These are phyloP conservation scores for Asarcornis scutulata DNA, from an alignment of 2,113 vertebrate genomes.

Conservation along the genomic window DNA sequence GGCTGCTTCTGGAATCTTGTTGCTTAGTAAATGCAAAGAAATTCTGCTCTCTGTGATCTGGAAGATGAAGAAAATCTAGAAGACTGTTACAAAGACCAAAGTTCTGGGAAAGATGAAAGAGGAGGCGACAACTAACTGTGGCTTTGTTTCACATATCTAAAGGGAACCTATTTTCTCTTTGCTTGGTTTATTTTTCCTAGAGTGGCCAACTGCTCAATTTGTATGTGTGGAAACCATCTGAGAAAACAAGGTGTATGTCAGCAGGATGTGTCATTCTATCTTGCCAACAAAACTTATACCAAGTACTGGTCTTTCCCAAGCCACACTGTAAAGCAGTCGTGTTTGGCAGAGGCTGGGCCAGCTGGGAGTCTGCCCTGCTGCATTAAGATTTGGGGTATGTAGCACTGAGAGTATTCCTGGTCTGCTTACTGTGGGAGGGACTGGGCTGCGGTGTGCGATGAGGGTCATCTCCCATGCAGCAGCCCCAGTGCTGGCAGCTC, in stretches of 20 bases:
- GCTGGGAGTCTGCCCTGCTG: background rate
- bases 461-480: background rate
- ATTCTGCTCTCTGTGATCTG: background rate
- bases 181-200: background rate
- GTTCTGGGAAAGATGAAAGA: background rate
- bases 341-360: background rate
- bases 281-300: background rate
- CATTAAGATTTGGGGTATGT: rapidly evolving
- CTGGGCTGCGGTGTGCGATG: background rate
- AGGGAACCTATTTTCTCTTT: background rate
- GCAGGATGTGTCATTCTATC: background rate
- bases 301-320: background rate
- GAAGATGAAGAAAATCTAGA: slow-evolving; percentile 12
- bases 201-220: background rate
- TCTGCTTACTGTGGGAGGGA: background rate
- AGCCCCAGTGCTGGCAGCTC: slow-evolving; percentile 26
- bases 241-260: background rate
- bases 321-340: background rate
- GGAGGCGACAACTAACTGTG: background rate
- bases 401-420: background rate
- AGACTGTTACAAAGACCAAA: background rate
- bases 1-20: background rate
- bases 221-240: background rate
- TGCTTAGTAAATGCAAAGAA: background rate
- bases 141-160: background rate